Base-by-base conservation (phyloP, 2,888 invertebrate species). In the Synanthedon vespiformis region DNA sequence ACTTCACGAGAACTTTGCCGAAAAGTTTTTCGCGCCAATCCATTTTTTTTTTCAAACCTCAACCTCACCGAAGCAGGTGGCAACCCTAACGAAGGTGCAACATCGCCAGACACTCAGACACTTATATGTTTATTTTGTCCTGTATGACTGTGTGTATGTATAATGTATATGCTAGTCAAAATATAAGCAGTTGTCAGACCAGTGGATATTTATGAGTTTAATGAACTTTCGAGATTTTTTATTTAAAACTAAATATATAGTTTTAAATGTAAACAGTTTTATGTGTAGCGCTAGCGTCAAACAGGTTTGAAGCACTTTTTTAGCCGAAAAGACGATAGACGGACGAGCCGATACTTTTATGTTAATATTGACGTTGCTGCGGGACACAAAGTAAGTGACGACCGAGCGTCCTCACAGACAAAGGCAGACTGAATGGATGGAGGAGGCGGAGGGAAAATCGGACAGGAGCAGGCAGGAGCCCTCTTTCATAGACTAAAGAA, bases 11-110 rank as follows among this genome's bases (percentile, higher is more conserved):
- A 53, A 79, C 75, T 67, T 88, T 86, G 1, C 90, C 90, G 62
- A 91, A 90, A 61, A 90, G 85, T 71, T 89, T 89, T 74, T 89
- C 90, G 68, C 89, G 89, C 90, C 90, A 90, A 76, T 89, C 89
- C 77, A 86, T 85, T 58, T 70, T 78, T 44, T 44, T 16, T 16
- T n/a, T n/a, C 8, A 34, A 6, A 34, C 34, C 34, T 34, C 34
- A 34, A 34, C 2, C 1, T 16, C 34, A 34, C 34, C 10, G 34
- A 34, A 34, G 10, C 34, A 44, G 13, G n/a, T 14, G 44, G 14
- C 44, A 44, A 44, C 44, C 44, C 44, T 44, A 44, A 10, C 34
- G 2, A 34, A 34, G 34, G 34, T 34, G 34, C 44, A 13, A 14
- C 44, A 44, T 44, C n/a, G 44, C 8, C 6, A 41, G 41, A 3